Evolutionary conservation across 2,888 invertebrate species (phyloP), one percentile per base, ranked within the genome.

Genomic region (Eilema depressum): DNA sequence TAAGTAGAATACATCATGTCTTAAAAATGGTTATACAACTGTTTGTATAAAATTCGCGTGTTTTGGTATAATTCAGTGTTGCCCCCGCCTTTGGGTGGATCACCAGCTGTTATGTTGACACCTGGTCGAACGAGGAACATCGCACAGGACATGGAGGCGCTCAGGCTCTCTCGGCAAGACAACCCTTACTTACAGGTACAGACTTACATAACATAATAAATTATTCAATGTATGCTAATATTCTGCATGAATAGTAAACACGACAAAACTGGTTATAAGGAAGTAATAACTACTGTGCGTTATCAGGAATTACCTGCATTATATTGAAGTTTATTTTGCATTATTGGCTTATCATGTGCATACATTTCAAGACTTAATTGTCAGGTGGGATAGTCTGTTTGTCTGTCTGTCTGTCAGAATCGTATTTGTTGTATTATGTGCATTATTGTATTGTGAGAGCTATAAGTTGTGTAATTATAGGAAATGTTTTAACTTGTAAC

Each of bases 61-160:
- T 82, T 79, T 74, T 77, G 74, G 53, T 77, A 53, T 75, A 71
- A 86, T 88, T 61, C 78, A 94, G 95, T 94, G 68, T 73, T 94
- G 68, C 79, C 89, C 64, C 89, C 93, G n/a, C 85, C 90, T 37
- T 85, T 92, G 86, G 87, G 89, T 63, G 86, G 91, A 11, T 93
- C 95, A 20, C 83, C 97, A 53, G 96, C 97, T 66, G 95, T 97
- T 74, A 96, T 97, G 60, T 90, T 97, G 79, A 97, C 97, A 79
- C 97, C 97, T 66, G 97, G 97, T 26, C 95, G 97, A 78, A 97
- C 97, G 75, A 95, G 97, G 80, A 97, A 97, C 91, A 97, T 97
- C 85, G 97, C 97, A 85, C 97, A 97, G 91, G 98, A 98, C 87
- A 98, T 98, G 97, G 97, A 98, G 89, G 97, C 97, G 30, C 93